These are phyloP conservation scores for Ashinkailepas kermadecensis DNA, from an alignment of 2,888 invertebrate genomes.

Conservation along the genomic window DNA sequence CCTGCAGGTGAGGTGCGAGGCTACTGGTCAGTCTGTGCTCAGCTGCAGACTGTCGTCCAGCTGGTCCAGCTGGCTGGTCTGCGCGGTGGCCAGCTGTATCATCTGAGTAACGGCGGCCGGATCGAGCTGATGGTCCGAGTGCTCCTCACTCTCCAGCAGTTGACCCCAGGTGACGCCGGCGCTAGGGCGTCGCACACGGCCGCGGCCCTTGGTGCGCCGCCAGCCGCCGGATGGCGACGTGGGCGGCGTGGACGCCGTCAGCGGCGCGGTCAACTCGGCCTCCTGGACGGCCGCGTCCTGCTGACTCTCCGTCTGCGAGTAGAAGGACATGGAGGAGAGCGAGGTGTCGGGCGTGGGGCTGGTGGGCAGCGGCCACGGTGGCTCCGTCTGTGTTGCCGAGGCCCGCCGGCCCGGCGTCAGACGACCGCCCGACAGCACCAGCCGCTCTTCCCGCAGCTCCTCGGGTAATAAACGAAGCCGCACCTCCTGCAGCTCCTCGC, in stretches of 20 bases:
- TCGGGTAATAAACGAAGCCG: not conserved
- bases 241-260: not conserved
- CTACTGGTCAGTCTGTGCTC: not conserved
- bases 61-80: not conserved
- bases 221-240: not conserved
- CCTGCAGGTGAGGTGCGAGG: not conserved
- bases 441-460: not conserved
- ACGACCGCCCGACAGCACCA: not conserved
- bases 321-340: not conserved
- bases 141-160: not conserved
- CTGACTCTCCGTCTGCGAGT: conserved; percentile 3
- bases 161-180: not conserved
- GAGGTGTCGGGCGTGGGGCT: not conserved
- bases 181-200: not conserved
- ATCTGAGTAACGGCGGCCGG: not conserved
- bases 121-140: not conserved
- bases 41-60: not conserved
- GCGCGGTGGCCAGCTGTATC: conserved; percentile 5
- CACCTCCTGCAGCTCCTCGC: conserved; percentile 2
- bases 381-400: not conserved
- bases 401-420: not conserved
- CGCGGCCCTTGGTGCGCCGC: not conserved
- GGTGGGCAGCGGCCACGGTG: not conserved
- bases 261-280: not conserved
- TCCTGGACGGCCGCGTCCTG: not conserved